Evolutionary conservation across 2,888 invertebrate species (phyloP).

Genomic region (Belgica antarctica): DNA sequence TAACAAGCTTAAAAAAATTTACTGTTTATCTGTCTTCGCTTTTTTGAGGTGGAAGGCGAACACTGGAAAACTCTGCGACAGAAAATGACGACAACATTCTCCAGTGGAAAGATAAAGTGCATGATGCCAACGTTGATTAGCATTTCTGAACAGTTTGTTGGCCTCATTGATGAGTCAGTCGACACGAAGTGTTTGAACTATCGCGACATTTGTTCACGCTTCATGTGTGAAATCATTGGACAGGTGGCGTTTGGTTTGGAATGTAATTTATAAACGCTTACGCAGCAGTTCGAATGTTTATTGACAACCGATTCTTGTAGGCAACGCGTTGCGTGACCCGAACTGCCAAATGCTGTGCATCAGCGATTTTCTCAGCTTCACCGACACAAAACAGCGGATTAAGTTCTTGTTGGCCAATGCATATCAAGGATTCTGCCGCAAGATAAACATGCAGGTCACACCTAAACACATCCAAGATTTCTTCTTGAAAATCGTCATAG

Average conservation of each 20-base stretch:
- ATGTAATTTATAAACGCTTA: slow-evolving; percentile 26
- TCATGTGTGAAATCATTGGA: slow-evolving; percentile 41
- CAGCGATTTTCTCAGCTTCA: slow-evolving; percentile 27
- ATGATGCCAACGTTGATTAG: slow-evolving; percentile 27
- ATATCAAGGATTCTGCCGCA: slow-evolving; percentile 30
- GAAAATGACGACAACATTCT: slow-evolving; percentile 40
- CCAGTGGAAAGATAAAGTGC: slow-evolving; percentile 36
- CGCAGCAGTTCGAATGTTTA: neutral
- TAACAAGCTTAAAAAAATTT: neutral
- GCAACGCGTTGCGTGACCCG: slow-evolving; percentile 38
- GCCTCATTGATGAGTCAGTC: slow-evolving; percentile 9
- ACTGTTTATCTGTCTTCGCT: neutral
- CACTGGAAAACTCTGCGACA: slow-evolving; percentile 28
- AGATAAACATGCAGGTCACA: slow-evolving; percentile 35
- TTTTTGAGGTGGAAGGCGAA: slow-evolving; percentile 26
- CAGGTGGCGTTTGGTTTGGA: slow-evolving; percentile 30
- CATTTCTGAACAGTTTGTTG: slow-evolving; percentile 11
- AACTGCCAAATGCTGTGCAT: slow-evolving; percentile 38
- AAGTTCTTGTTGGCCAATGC: slow-evolving; percentile 30
- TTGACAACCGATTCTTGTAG: neutral
- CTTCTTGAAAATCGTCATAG: slow-evolving; percentile 48
- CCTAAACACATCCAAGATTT: slow-evolving; percentile 43
- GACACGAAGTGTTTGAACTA: slow-evolving; percentile 29
- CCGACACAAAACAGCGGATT: slow-evolving; percentile 28
- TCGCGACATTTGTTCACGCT: slow-evolving; percentile 28